Evolutionary conservation across 2,113 vertebrate species (phyloP), one percentile per base, ranked within the genome.

Genomic region (Elgaria multicarinata): DNA sequence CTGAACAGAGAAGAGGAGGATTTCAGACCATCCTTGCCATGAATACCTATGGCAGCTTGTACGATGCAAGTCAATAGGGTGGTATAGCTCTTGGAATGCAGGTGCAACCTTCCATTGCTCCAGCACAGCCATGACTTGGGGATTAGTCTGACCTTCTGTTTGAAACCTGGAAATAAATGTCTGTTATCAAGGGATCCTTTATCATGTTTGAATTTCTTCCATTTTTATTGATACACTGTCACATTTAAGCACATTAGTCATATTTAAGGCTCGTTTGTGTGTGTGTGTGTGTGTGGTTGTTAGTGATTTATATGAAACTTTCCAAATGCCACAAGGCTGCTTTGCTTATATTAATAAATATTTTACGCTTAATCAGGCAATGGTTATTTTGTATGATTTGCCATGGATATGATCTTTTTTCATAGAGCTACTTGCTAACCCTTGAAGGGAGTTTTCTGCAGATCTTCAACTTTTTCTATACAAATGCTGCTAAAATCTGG

Each of bases 221-320:
- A 71, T 50, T 71, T 85, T 85, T 71, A 71, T 85, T 85, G 71
- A 50, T 53, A 36, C 66, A n/a, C 44, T 85, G 66, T 71, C 66
- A 71, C n/a, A 72, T 85, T 50, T 71, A 44, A 85, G 83, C 83
- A 71, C 83, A 85, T 85, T 71, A 50, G 31, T 85, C 66, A 85
- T 71, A 85, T 71, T 50, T 85, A 85, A 50, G 42, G 13, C 66
- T 36, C 26, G 53, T 46, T 83, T 46, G 2, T 83, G 42, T 67
- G 39, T 46, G 5, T 82, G 26, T n/a, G 22, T 42, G 31, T 46
- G 5, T 83, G 42, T 67, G 39, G 42, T 67, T 69, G 28, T 33
- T 84, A 42, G 31, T 69, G 31, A 84, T 85, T 85, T 71, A 85
- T 71, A 12, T 50, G 66, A 53, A 71, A 71, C 8, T 67, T 18